phyloP scores from a whole-genome alignment of 2,113 vertebrate genomes.

The Tetrax tetrax region DNA sequence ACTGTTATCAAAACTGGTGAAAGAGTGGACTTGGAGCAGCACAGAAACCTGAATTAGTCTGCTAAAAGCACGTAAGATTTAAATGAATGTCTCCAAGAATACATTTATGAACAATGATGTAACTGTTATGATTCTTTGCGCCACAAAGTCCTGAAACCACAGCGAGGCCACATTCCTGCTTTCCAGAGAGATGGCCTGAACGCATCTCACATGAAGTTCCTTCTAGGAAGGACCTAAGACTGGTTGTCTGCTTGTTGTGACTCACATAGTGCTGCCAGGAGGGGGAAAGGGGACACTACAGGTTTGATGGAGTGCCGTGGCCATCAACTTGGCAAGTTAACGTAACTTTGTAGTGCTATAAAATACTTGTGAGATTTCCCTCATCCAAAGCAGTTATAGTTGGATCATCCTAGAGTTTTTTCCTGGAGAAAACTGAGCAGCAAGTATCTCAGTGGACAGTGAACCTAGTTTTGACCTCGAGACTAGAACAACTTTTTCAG shows the following conservation, averaged over 20 bases:
- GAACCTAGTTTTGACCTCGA: fast-evolving
- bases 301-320: not conserved
- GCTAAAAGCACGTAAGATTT: not conserved
- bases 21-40: not conserved
- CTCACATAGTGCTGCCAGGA: fast-evolving
- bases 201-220: fast-evolving
- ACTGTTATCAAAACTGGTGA: not conserved
- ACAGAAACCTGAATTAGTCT: not conserved
- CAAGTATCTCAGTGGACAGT: not conserved
- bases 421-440: not conserved
- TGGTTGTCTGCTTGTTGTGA: not conserved
- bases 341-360: fast-evolving
- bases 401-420: not conserved
- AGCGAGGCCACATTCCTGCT: not conserved
- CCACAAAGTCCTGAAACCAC: not conserved
- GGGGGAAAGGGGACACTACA: not conserved
- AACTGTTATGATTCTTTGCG: not conserved
- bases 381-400: not conserved
- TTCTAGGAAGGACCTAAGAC: not conserved
- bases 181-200: not conserved
- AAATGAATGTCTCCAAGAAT: not conserved
- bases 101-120: not conserved
- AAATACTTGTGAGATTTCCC: not conserved
- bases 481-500: not conserved
- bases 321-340: not conserved